phyloP scores from a whole-genome alignment of 1,140 invertebrate genomes.

The Ceratoteleas bidentatus region DNA sequence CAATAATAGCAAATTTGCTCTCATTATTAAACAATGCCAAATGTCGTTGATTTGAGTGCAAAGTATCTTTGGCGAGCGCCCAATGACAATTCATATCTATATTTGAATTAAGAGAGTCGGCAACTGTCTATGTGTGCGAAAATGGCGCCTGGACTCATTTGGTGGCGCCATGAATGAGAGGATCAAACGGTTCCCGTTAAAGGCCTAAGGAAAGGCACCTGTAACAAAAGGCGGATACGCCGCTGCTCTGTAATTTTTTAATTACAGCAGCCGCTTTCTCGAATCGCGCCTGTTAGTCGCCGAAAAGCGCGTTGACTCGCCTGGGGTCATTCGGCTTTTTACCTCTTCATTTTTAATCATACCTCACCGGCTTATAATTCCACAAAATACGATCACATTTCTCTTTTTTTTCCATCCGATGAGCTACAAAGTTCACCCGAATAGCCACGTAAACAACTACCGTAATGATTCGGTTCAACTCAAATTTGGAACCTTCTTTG shows the following conservation, averaged over 20 bases:
- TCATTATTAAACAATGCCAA: slow-evolving; percentile 68
- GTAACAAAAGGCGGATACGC: slow-evolving; percentile 53
- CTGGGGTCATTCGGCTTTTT: slow-evolving; percentile 61
- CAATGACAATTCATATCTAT: slow-evolving; percentile 62
- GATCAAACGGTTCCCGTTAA: slow-evolving; percentile 56
- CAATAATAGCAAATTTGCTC: slow-evolving; percentile 69
- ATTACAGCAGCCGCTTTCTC: slow-evolving; percentile 71
- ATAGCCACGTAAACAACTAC: slow-evolving; percentile 51
- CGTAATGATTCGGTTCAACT: slow-evolving; percentile 27
- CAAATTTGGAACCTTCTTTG: slow-evolving; percentile 22
- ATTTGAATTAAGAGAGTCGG: slow-evolving; percentile 3
- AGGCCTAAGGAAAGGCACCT: slow-evolving; percentile 57
- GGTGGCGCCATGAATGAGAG: slow-evolving; percentile 69
- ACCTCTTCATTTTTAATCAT: slow-evolving; percentile 75
- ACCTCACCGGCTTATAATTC: slow-evolving; percentile 57
- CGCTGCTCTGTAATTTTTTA: slow-evolving; percentile 76
- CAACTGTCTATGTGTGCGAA: slow-evolving; percentile 21
- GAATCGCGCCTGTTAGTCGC: slow-evolving; percentile 65
- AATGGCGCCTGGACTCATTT: slow-evolving; percentile 64
- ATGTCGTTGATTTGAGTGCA: slow-evolving; percentile 62
- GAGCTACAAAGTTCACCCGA: slow-evolving; percentile 32
- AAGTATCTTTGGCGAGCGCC: slow-evolving; percentile 41
- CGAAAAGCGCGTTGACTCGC: slow-evolving; percentile 70
- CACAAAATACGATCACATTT: slow-evolving; percentile 21
- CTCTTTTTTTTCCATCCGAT: slow-evolving; percentile 14